These are phyloP conservation scores for Numida meleagris DNA, from an alignment of 2,113 vertebrate genomes.

Conservation along the genomic window DNA sequence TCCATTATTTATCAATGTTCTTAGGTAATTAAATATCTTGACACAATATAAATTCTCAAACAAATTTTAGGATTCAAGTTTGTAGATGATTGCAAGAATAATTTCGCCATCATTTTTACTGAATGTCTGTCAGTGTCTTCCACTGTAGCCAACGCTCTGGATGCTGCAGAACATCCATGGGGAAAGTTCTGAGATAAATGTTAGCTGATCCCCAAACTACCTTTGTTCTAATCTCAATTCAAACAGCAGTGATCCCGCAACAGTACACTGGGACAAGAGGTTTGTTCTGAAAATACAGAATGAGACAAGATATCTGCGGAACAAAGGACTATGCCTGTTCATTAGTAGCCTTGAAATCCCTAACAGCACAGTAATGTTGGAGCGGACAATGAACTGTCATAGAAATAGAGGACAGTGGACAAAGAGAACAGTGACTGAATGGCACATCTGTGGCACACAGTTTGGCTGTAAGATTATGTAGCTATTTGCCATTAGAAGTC, in stretches of 20 bases:
- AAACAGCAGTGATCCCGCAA: slow-evolving; percentile 20
- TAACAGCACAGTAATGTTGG: slow-evolving; percentile 14
- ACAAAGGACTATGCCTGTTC: slow-evolving; percentile 25
- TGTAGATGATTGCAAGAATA: slow-evolving; percentile 6
- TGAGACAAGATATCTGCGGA: slow-evolving; percentile 19
- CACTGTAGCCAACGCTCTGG: neutral
- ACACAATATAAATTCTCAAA: neutral
- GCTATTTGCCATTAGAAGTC: slow-evolving; percentile 58
- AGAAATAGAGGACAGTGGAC: slow-evolving; percentile 46
- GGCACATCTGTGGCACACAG: slow-evolving; percentile 11
- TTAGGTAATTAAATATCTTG: slow-evolving; percentile 5
- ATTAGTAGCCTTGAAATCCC: slow-evolving; percentile 40
- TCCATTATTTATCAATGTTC: neutral
- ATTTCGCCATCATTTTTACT: slow-evolving; percentile 38
- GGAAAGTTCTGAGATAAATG: slow-evolving; percentile 32
- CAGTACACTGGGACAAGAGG: neutral
- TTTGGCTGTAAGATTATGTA: slow-evolving; percentile 65
- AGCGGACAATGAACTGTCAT: slow-evolving; percentile 13
- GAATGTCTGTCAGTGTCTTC: neutral
- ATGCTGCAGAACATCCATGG: slow-evolving; percentile 39
- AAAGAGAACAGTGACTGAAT: slow-evolving; percentile 44
- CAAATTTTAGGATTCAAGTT: slow-evolving; percentile 5
- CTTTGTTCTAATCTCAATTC: slow-evolving; percentile 34
- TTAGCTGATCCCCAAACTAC: slow-evolving; percentile 21
- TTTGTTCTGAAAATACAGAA: slow-evolving; percentile 55